Evolutionary conservation across 2,113 vertebrate species (phyloP), one percentile per base, ranked within the genome.

Genomic region (Corvus cornix): DNA sequence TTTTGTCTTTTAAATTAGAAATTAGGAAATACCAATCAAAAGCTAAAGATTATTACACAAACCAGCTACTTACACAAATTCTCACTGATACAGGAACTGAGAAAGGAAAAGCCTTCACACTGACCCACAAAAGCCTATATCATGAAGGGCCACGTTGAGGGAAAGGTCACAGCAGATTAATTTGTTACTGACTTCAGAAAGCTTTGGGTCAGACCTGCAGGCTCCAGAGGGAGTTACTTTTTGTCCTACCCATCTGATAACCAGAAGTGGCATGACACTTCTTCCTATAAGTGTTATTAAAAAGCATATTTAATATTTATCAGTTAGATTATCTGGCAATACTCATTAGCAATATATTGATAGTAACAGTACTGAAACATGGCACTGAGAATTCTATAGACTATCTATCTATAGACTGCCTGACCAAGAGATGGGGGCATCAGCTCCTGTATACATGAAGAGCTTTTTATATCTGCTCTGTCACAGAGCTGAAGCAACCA

Each of bases 391-490:
- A 12, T 35, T 64, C 72, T 41, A 41, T 41, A 41, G 39, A 41
- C 4, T 87, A 13, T 24, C 1, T 33, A 58, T 41, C 70, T 85
- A 33, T 3, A 93, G 37, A 73, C 49, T 76, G 48, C 15, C 66
- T 91, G 85, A 91, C 41, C 62, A 94, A 55, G 70, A 91, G 75
- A 62, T 43, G 70, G 89, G 63, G 28, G 59, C 60, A 58, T 31
- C 55, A 85, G 33, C 46, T 77, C 55, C 58, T 55, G 8, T n/a
- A 84, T 63, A 96, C 51, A 77, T 67, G 43, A 67, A 85, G 35
- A 74, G 67, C 72, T 96, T 94, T 96, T 96, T 90, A 90, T 94
- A 97, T 77, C 93, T 88, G 23, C 55, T 48, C 58, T 74, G 67
- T 60, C 94, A 94, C 52, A 89, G 82, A 49, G 58, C 64, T 90